These are phyloP conservation scores for Nymphicus hollandicus DNA, from an alignment of 2,113 vertebrate genomes.

Conservation along the genomic window DNA sequence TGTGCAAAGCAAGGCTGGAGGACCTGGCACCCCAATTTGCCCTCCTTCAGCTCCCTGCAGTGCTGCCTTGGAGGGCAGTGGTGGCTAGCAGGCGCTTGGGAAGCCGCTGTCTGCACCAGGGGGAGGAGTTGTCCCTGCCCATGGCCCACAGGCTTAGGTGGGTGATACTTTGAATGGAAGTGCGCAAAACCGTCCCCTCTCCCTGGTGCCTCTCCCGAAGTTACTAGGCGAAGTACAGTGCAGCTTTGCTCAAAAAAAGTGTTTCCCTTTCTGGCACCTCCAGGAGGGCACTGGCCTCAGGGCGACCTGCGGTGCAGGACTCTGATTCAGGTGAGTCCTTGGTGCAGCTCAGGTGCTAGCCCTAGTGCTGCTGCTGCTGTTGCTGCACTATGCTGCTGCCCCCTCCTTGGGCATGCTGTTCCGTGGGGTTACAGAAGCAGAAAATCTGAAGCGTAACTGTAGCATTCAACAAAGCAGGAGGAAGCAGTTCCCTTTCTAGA, in stretches of 20 bases:
- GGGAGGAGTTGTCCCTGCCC: accelerated
- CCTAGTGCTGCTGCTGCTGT: neutral
- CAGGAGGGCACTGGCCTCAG: neutral
- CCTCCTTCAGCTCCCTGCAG: neutral
- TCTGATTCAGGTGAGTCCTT: too few relatives aligned
- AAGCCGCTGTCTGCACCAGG: neutral
- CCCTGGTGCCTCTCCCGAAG: accelerated
- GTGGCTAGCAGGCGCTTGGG: neutral
- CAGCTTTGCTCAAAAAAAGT: neutral
- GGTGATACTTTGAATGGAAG: neutral
- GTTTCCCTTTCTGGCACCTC: neutral
- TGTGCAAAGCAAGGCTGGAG: neutral
- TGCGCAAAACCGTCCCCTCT: neutral
- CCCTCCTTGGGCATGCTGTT: neutral
- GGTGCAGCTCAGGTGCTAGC: neutral
- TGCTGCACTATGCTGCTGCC: neutral
- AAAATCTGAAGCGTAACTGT: neutral
- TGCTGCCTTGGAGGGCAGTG: neutral
- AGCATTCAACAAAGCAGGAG: neutral
- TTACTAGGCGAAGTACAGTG: neutral
- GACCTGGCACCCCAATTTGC: neutral
- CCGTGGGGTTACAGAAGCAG: neutral
- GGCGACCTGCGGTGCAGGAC: neutral
- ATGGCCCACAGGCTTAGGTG: neutral
- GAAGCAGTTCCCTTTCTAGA: neutral